Evolutionary conservation across 2,113 vertebrate genomes (phyloP).

Genomic region (Sterrhoptilus dennistouni): DNA sequence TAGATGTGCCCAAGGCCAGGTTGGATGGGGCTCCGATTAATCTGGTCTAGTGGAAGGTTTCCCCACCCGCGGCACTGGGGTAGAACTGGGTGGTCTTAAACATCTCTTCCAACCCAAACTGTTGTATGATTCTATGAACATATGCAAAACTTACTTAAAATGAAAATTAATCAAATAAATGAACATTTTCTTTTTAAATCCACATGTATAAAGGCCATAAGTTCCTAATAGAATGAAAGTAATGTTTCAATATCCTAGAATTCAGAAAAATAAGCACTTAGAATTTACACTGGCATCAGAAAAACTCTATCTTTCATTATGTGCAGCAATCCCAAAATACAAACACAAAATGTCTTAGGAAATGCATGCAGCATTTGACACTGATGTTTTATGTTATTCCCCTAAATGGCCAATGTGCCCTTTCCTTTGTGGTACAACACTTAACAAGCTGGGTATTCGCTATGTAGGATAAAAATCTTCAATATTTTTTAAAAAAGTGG

Average conservation of each 20-base stretch:
- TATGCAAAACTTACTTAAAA: background rate
- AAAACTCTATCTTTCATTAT: background rate
- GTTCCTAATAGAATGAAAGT: background rate
- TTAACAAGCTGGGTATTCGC: background rate
- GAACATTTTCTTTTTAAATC: background rate
- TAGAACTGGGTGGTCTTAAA: background rate
- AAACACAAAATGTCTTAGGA: background rate
- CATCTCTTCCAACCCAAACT: background rate
- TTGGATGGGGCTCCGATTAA: background rate
- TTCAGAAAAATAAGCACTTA: background rate
- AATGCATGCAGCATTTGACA: background rate
- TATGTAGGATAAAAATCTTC: background rate
- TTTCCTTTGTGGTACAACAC: background rate
- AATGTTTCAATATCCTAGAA: background rate
- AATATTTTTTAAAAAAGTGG: background rate
- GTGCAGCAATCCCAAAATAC: background rate
- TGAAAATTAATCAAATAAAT: background rate
- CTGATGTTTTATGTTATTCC: accelerated
- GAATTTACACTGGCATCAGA: background rate
- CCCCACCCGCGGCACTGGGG: too few species aligned
- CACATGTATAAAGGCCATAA: background rate
- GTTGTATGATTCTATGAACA: background rate
- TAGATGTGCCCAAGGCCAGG: background rate
- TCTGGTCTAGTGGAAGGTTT: background rate
- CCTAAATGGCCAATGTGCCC: background rate